A percentile compares a stretch with the other conserved stretches of the same genome.
phyloP scores from a whole-genome alignment of 2,888 invertebrate genomes.

The Pemphredon lugubris region DNA sequence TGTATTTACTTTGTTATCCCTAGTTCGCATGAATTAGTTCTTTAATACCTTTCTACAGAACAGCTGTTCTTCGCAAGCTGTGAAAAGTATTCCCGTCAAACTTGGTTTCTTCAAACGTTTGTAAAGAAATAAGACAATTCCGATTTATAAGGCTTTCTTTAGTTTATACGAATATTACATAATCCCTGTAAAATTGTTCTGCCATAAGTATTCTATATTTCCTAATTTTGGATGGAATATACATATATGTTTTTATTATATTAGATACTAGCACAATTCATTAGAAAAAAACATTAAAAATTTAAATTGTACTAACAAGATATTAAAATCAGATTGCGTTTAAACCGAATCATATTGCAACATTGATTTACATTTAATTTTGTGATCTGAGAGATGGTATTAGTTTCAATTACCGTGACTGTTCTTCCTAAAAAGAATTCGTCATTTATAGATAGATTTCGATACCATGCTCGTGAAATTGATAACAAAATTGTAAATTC shows the following conservation, averaged over 20 bases:
- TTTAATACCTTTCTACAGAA: conserved; percentile 62
- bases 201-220: conserved; percentile 45
- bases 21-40: conserved; percentile 52
- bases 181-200: conserved; percentile 61
- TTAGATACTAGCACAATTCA: not conserved
- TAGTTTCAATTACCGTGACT: not conserved
- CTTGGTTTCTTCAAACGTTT: conserved; percentile 64
- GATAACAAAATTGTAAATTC: too few relatives aligned
- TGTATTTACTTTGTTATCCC: conserved; percentile 43
- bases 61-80: conserved; percentile 59
- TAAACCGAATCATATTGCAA: not conserved
- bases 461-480: too few relatives aligned
- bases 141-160: conserved; percentile 59
- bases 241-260: conserved; percentile 7
- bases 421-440: too few relatives aligned
- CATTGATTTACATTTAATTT: not conserved
- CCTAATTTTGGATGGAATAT: conserved; percentile 21
- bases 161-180: conserved; percentile 57
- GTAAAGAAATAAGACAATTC: conserved; percentile 63
- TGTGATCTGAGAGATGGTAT: not conserved
- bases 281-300: not conserved
- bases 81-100: conserved; percentile 62
- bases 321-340: not conserved
- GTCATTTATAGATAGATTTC: too few relatives aligned
- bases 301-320: too few relatives aligned